Percentiles rank a stretch among this genome's conserved stretches.
phyloP scores from a whole-genome alignment of 2,888 invertebrate genomes.

The Pantelozetes paolii region DNA sequence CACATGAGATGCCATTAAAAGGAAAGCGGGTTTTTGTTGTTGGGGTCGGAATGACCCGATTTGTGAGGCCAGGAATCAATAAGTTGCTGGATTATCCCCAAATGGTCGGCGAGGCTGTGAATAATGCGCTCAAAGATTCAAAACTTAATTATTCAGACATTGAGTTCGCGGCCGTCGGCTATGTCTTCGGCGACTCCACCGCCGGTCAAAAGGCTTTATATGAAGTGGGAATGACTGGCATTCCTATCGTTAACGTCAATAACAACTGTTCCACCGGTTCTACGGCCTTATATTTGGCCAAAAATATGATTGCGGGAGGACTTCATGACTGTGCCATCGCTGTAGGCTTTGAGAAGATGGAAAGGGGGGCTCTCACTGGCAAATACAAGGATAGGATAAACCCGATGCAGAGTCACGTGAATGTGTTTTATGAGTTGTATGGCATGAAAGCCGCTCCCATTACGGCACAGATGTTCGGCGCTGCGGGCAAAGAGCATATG shows the following conservation, averaged over 20 bases:
- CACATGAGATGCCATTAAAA: neutral
- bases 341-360: conserved; percentile 98
- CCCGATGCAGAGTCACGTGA: conserved; percentile 82
- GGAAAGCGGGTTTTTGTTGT: conserved; percentile 69
- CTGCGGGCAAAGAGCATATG: conserved; percentile 94
- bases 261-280: conserved; percentile 98
- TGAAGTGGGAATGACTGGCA: conserved; percentile 89
- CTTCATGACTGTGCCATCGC: conserved; percentile 59
- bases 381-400: conserved; percentile 77
- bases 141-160: conserved; percentile 69
- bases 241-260: conserved; percentile 96
- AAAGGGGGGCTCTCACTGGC: conserved; percentile 74
- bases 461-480: conserved; percentile 92
- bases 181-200: conserved; percentile 92
- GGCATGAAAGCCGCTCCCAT: conserved; percentile 79
- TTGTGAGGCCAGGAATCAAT: conserved; percentile 82
- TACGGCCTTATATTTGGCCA: conserved; percentile 80
- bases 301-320: conserved; percentile 82
- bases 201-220: conserved; percentile 92
- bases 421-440: conserved; percentile 73
- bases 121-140: conserved; percentile 79
- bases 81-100: conserved; percentile 86
- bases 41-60: conserved; percentile 98
- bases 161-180: conserved; percentile 85
- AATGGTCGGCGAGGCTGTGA: conserved; percentile 87